Evolutionary conservation across 2,113 vertebrate species (phyloP).

Genomic region (Trichechus manatus): DNA sequence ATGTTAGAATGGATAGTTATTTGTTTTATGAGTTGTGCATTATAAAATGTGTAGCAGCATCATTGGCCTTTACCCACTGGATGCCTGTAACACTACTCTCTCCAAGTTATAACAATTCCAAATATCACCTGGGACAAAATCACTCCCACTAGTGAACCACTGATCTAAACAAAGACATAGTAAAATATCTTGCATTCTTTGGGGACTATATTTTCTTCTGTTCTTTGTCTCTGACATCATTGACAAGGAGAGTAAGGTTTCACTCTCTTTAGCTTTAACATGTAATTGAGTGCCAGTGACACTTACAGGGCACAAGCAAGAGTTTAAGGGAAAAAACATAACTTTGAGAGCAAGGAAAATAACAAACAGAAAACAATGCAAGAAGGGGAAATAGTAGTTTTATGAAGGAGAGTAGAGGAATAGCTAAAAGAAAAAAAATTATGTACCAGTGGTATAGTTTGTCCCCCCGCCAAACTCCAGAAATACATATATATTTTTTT

Average conservation of each 20-base stretch:
- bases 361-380: background rate
- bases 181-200: background rate
- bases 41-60: background rate
- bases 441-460: background rate
- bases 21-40: background rate
- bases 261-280: background rate
- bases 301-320: background rate
- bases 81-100: background rate
- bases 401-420: background rate
- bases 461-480: background rate
- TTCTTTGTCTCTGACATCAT: background rate
- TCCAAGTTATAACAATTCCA: background rate
- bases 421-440: background rate
- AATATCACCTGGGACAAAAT: background rate
- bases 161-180: background rate
- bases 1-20: background rate
- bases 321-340: background rate
- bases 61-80: background rate
- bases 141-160: background rate
- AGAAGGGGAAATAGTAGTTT: background rate
- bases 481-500: background rate
- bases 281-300: background rate
- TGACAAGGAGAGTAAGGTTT: background rate
- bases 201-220: background rate
- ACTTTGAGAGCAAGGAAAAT: background rate